A percentile compares a stretch with the other conserved stretches of the same genome.
Conservation (phyloP, 2,797 vertebrate genomes). For the Borostomias antarcticus region DNA sequence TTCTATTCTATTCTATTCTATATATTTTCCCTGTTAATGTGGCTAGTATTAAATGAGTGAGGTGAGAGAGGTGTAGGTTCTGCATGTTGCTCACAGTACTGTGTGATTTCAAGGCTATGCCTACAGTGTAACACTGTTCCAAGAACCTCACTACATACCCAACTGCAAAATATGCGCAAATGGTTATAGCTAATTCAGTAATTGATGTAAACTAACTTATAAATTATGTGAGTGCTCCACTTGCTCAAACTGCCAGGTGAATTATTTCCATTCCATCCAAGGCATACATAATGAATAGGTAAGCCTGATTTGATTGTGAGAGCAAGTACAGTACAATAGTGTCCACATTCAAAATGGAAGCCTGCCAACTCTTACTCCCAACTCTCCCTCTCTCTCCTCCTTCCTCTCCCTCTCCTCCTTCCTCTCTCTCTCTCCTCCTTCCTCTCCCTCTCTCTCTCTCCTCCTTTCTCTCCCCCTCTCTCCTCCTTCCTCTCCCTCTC, state of each 20-base stretch:
- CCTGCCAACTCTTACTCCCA: constrained; percentile 57
- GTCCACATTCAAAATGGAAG: constrained; percentile 43
- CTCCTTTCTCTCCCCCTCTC: too few relatives aligned
- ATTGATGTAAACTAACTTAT: background rate
- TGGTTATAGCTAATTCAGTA: too few relatives aligned
- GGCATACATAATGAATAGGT: constrained; percentile 65
- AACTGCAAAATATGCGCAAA: background rate
- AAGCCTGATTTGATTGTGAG: constrained; percentile 62
- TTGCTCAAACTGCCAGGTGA: constrained; percentile 39
- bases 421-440: background rate
- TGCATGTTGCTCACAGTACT: too few relatives aligned
- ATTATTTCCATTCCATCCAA: constrained; percentile 59
- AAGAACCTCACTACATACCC: too few relatives aligned
- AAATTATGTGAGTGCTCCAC: background rate
- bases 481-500: too few relatives aligned
- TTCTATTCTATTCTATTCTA: too few relatives aligned
- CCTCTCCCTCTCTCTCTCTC: background rate
- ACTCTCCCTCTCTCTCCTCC: constrained; percentile 31
- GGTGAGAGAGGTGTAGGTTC: too few relatives aligned
- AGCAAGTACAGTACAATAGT: constrained; percentile 26
- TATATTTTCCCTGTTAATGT: too few relatives aligned
- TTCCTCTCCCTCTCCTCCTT: too few relatives aligned
- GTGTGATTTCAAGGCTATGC: too few relatives aligned
- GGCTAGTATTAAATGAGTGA: too few relatives aligned
- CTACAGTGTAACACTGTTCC: too few relatives aligned